Conservation (phyloP, 2,797 vertebrate species). For the Masticophis lateralis region DNA sequence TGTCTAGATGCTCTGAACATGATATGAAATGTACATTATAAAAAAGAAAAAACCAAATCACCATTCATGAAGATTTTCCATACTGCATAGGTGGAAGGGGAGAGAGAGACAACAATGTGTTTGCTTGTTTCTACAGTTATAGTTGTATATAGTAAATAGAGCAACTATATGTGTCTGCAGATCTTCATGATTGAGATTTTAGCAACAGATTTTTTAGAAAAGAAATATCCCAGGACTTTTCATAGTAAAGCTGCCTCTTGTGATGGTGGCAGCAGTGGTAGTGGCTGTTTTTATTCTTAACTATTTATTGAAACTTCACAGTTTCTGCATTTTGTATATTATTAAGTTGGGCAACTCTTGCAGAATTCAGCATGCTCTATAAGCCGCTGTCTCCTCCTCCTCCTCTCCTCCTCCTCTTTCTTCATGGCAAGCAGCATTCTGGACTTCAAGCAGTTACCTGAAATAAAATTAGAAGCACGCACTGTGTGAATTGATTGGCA, state of each 20-base stretch:
- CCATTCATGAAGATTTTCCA: background rate
- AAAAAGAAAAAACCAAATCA: background rate
- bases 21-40: background rate
- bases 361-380: background rate
- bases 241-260: background rate
- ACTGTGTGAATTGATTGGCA: conserved; percentile 59
- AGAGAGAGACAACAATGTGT: background rate
- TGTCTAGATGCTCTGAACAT: background rate
- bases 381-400: background rate
- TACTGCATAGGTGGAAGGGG: background rate
- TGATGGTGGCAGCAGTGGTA: background rate
- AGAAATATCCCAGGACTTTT: background rate
- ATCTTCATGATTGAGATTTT: background rate
- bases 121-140: background rate
- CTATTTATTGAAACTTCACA: background rate
- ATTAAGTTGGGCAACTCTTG: background rate
- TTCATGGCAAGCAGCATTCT: conserved; percentile 14
- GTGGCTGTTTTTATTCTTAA: background rate
- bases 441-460: conserved; percentile 42
- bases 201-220: background rate
- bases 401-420: background rate
- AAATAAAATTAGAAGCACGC: conserved; percentile 56
- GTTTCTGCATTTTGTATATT: background rate
- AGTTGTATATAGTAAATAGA: background rate
- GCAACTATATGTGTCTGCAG: background rate